Conservation (phyloP, 2,797 vertebrate species). For the Limnodromus scolopaceus region DNA sequence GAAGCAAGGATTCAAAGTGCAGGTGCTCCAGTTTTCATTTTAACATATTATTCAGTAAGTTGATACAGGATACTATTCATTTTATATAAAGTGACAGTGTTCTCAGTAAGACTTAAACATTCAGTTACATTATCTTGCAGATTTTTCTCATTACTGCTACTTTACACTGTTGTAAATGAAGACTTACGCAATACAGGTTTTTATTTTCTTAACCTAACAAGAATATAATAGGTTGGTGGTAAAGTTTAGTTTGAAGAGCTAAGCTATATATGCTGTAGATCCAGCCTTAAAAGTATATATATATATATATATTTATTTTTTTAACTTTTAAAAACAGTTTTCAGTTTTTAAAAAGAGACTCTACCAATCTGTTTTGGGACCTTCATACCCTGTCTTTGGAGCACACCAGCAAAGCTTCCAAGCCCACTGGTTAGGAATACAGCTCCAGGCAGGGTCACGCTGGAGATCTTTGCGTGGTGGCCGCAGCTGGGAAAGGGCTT, state of each 20-base stretch:
- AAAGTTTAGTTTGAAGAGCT: constrained; percentile 61
- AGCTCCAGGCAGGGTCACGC: neutral
- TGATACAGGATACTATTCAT: constrained; percentile 66
- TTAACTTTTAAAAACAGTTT: constrained; percentile 28
- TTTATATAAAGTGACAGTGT: constrained; percentile 79
- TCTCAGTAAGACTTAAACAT: constrained; percentile 75
- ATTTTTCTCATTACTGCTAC: constrained; percentile 53
- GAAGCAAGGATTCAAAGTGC: constrained; percentile 86
- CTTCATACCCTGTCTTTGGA: neutral
- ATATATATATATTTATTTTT: neutral
- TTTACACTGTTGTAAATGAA: constrained; percentile 66
- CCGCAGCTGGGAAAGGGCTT: neutral
- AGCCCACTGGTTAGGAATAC: neutral
- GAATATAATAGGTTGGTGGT: constrained; percentile 61
- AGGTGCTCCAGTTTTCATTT: constrained; percentile 79
- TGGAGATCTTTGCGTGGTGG: neutral
- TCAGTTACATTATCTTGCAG: constrained; percentile 69
- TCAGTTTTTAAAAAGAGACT: constrained; percentile 42
- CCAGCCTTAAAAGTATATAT: constrained; percentile 2
- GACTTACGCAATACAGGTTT: constrained; percentile 50
- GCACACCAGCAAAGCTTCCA: neutral
- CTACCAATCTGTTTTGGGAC: constrained; percentile 33
- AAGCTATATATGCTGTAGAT: constrained; percentile 58
- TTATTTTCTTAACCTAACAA: constrained; percentile 63
- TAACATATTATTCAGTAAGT: constrained; percentile 70